Evolutionary conservation across 2,113 vertebrate genomes (phyloP).

Genomic region (Pelusios castaneus): DNA sequence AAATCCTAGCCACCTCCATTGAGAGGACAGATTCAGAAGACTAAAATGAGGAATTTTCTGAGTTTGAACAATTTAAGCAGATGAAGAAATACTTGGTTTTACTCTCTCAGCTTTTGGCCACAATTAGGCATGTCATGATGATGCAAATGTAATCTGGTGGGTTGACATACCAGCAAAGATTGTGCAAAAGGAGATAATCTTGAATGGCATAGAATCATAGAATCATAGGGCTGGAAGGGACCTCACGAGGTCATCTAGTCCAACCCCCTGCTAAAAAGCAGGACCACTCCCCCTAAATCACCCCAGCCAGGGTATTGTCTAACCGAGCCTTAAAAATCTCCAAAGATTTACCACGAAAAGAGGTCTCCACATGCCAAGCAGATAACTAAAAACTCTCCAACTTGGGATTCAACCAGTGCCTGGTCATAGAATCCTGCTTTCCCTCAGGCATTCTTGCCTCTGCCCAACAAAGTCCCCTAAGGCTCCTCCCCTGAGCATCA

Average conservation of each 20-base stretch:
- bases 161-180: not conserved
- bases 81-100: too few species aligned
- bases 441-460: not conserved
- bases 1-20: not conserved
- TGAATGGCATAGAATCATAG: not conserved
- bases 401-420: not conserved
- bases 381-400: not conserved
- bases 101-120: not conserved
- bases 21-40: not conserved
- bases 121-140: not conserved
- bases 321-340: too few species aligned
- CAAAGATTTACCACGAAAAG: not conserved
- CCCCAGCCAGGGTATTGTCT: too few species aligned
- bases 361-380: not conserved
- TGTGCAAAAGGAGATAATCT: not conserved
- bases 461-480: not conserved
- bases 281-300: too few species aligned
- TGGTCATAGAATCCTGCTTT: not conserved
- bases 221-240: too few species aligned
- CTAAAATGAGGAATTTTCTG: not conserved
- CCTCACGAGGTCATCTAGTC: too few species aligned
- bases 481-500: not conserved
- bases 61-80: too few species aligned
- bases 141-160: not conserved
- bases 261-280: too few species aligned